phyloP scores from a whole-genome alignment of 2,113 vertebrate species.

The Corythoichthys intestinalis region DNA sequence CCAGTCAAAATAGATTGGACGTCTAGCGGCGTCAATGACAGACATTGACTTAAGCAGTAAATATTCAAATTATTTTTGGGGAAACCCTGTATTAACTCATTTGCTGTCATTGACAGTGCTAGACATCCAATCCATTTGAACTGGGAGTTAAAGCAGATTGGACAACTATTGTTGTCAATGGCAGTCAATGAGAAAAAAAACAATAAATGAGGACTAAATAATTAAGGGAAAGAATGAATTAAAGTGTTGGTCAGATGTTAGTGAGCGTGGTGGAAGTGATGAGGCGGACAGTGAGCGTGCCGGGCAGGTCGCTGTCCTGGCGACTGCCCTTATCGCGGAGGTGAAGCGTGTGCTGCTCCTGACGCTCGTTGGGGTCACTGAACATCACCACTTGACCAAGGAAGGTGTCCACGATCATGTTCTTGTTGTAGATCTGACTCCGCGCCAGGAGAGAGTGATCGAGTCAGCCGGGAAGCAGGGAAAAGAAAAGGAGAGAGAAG shows the following conservation, averaged over 20 bases:
- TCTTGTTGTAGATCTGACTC: slow-evolving; percentile 78
- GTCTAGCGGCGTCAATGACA: no score
- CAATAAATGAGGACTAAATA: no score
- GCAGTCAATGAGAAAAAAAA: no score
- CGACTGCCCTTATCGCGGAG: slow-evolving; percentile 83
- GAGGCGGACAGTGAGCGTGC: slow-evolving; percentile 80
- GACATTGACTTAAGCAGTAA: no score
- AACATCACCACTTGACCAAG: slow-evolving; percentile 87
- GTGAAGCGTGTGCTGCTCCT: slow-evolving; percentile 84
- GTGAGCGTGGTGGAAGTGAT: slow-evolving; percentile 82
- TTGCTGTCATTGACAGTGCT: no score
- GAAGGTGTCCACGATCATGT: slow-evolving; percentile 89
- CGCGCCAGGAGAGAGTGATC: neutral
- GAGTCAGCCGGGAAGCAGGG: no score
- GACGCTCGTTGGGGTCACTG: slow-evolving; percentile 81
- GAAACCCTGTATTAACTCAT: no score
- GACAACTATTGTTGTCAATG: no score
- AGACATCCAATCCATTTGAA: no score
- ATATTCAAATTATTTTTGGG: no score
- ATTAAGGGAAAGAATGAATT: neutral
- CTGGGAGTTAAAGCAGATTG: no score
- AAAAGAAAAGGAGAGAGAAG: slow-evolving; percentile 13
- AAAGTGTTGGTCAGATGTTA: slow-evolving; percentile 71
- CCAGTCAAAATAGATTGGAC: no score
- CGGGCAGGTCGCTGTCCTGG: slow-evolving; percentile 81